Conservation (phyloP, 1,140 invertebrate genomes). For the Procambarus clarkii region DNA sequence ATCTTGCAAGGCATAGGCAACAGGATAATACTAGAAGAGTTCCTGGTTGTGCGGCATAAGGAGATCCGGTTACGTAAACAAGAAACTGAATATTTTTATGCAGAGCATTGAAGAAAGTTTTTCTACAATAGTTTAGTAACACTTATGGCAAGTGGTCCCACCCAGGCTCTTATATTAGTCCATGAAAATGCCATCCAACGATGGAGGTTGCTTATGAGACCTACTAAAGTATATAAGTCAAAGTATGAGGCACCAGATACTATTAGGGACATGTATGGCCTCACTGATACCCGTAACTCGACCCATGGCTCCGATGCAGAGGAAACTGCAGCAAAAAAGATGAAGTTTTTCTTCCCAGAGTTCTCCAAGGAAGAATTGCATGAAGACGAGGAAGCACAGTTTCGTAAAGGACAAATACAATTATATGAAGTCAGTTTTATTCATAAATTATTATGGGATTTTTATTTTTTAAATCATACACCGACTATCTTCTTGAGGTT, state of each 20-base stretch:
- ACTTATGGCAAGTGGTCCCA: slow-evolving; percentile 91
- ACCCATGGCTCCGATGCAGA: slow-evolving; percentile 92
- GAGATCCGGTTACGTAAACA: slow-evolving; percentile 80
- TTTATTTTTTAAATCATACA: no score
- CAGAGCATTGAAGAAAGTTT: slow-evolving; percentile 89
- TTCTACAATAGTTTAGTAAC: slow-evolving; percentile 91
- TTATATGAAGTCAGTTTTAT: slow-evolving; percentile 43
- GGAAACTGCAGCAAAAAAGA: slow-evolving; percentile 85
- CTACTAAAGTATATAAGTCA: slow-evolving; percentile 89
- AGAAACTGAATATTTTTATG: slow-evolving; percentile 87
- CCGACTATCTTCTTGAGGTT: no score
- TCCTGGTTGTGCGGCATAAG: slow-evolving; percentile 85
- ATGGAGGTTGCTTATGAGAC: slow-evolving; percentile 91
- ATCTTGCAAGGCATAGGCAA: slow-evolving; percentile 79
- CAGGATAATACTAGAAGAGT: slow-evolving; percentile 83
- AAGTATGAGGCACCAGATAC: slow-evolving; percentile 86
- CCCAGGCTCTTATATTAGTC: slow-evolving; percentile 86
- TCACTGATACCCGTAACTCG: slow-evolving; percentile 94
- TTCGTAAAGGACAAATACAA: slow-evolving; percentile 27
- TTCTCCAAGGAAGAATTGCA: slow-evolving; percentile 76
- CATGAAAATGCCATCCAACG: slow-evolving; percentile 84
- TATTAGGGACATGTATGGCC: slow-evolving; percentile 87
- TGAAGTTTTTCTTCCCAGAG: slow-evolving; percentile 81
- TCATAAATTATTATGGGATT: slow-evolving; percentile 13
- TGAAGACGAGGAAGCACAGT: slow-evolving; percentile 64